phyloP scores from a whole-genome alignment of 2,797 vertebrate genomes.

The Argyrosomus regius region DNA sequence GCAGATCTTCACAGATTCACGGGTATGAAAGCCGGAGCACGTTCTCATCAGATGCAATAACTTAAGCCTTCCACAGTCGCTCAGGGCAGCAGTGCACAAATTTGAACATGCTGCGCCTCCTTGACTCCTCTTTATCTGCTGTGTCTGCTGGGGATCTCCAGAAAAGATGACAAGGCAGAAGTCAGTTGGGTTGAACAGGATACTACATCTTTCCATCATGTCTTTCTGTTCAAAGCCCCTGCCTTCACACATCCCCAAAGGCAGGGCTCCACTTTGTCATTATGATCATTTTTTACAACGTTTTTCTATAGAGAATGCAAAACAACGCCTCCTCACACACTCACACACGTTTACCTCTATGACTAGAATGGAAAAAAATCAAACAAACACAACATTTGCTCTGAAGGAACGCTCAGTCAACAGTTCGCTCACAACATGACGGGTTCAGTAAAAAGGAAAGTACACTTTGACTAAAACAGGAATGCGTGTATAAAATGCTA shows the following conservation, averaged over 20 bases:
- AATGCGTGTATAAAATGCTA: conserved; percentile 69
- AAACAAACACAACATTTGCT: conserved; percentile 49
- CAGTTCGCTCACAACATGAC: conserved; percentile 46
- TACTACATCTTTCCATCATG: conserved; percentile 66
- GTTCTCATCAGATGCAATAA: conserved; percentile 54
- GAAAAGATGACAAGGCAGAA: conserved; percentile 32
- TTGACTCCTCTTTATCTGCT: conserved; percentile 30
- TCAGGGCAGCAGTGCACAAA: conserved; percentile 39
- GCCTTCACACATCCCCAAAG: conserved; percentile 45
- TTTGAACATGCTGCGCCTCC: background rate
- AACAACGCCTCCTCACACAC: conserved; percentile 46
- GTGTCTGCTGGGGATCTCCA: conserved; percentile 25
- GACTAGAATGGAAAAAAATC: conserved; percentile 60
- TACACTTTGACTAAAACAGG: conserved; percentile 52
- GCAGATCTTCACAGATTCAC: background rate
- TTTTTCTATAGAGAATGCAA: conserved; percentile 63
- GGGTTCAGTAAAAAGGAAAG: conserved; percentile 65
- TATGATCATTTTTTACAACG: conserved; percentile 51
- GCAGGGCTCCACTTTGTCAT: conserved; percentile 63
- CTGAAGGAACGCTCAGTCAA: conserved; percentile 22
- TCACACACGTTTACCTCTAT: conserved; percentile 53
- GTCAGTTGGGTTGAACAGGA: conserved; percentile 60
- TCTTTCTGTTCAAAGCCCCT: conserved; percentile 51
- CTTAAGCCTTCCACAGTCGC: conserved; percentile 16
- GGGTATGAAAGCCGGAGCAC: conserved; percentile 13